Base-by-base conservation (phyloP, 30 jellyfish, hydroid and myxozoan species). In the Pelagia noctiluca region DNA sequence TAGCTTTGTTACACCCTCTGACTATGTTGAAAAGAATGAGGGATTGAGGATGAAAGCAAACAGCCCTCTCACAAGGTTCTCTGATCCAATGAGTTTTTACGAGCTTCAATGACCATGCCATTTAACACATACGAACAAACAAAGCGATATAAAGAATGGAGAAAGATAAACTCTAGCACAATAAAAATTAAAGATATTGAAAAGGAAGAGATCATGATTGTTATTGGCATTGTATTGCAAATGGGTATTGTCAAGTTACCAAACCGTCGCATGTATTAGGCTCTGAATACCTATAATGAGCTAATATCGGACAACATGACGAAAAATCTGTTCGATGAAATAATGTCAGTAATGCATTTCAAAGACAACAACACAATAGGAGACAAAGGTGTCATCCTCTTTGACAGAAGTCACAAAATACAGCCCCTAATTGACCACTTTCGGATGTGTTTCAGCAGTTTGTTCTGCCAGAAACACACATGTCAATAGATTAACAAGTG, bases 191-290 rank as follows among this genome's bases (percentile, higher is more conserved):
- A 42, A 16, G 57, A 42, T 42, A 42, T 42, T 42, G 57, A 42
- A 42, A 42, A 42, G 16, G 86, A 29, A 19, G 86, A 50, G 22
- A 28, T 67, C 64, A 26, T 12, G 12, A 67, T 19, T 28, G 80
- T 67, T 0, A 23, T 67, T 33, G 80, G 80, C n/a, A 67, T 67
- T 24, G 63, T 67, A 11, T 29, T 67, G 37, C 19, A 62, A 13
- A 62, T 24, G 75, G 75, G 29, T 16, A 62, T 62, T 62, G 75
- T 62, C 19, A 62, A 62, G 29, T 24, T 62, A 62, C 75, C 75
- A 13, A 62, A 0, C 75, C 75, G 75, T 62, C 19, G 0, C 32
- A 0, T 67, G 70, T 67, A 18, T 37, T 67, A 69, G 80, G 28
- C 61, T 11, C 61, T 18, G 8, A 12, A 28, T 3, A 23, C 62